Conservation (phyloP, 1,140 invertebrate genomes). For the Drosophila littoralis region DNA sequence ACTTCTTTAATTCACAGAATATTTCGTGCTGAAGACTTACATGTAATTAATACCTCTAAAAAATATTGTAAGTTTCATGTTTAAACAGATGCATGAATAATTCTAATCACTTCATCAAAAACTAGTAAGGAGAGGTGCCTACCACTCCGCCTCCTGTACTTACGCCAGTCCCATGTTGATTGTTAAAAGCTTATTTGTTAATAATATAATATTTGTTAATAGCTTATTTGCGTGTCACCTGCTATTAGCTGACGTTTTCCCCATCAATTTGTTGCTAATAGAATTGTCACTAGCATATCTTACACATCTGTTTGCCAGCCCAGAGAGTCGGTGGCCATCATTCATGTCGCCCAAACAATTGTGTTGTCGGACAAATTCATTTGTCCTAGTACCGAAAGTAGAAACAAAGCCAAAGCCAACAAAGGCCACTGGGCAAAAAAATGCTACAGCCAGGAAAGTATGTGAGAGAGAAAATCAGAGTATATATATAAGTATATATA, state of each 20-base stretch:
- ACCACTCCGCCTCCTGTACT: no score
- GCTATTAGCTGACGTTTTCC: constrained; percentile 16
- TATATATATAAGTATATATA: no score
- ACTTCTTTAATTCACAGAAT: background rate
- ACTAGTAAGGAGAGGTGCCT: no score
- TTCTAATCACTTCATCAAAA: constrained; percentile 71
- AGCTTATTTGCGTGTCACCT: constrained; percentile 66
- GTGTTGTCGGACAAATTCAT: constrained; percentile 77
- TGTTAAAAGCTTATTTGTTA: no score
- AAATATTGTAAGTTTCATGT: constrained; percentile 46
- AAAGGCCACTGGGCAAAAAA: constrained; percentile 43
- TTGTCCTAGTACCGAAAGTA: constrained; percentile 71
- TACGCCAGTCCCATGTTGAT: background rate
- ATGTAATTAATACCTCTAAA: constrained; percentile 70
- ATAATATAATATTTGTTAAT: constrained; percentile 47
- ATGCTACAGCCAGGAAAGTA: background rate
- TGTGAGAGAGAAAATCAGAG: no score
- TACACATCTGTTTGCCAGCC: constrained; percentile 59
- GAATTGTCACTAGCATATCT: constrained; percentile 74
- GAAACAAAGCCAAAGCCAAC: constrained; percentile 73
- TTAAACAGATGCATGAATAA: constrained; percentile 56
- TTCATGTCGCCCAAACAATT: constrained; percentile 60
- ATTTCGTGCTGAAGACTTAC: constrained; percentile 34
- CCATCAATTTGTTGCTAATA: constrained; percentile 77
- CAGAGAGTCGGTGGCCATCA: constrained; percentile 30